Evolutionary conservation across 2,113 vertebrate species (phyloP).

Genomic region (Chroicocephalus ridibundus): DNA sequence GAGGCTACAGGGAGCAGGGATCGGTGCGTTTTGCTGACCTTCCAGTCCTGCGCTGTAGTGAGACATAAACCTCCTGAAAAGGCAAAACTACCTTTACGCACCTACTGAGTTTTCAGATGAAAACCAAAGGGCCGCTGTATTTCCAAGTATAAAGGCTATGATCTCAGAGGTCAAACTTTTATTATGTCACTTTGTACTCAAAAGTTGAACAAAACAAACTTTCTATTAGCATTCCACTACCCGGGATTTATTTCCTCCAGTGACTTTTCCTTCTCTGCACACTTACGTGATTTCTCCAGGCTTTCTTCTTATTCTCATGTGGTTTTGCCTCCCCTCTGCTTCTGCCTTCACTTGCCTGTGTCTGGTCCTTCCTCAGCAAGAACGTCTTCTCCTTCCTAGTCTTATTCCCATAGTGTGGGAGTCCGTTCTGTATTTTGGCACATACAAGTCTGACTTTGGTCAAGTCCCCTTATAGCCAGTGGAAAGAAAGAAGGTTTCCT

Average conservation of each 20-base stretch:
- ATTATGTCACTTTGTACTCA: neutral
- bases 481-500: neutral
- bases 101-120: neutral
- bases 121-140: neutral
- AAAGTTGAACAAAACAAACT: neutral
- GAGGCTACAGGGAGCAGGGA: neutral
- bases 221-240: neutral
- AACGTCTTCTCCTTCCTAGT: neutral
- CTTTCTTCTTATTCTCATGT: neutral
- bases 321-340: neutral
- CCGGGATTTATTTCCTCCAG: neutral
- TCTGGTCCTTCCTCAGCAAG: neutral
- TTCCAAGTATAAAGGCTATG: neutral
- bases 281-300: neutral
- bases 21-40: neutral
- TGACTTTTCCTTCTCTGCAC: neutral
- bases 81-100: neutral
- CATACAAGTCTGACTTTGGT: neutral
- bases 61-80: neutral
- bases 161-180: neutral
- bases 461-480: neutral
- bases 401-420: neutral
- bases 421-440: neutral
- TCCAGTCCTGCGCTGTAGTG: neutral
- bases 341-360: neutral